Base-by-base conservation (phyloP, 2,888 invertebrate genomes). In the Cyaniris semiargus region DNA sequence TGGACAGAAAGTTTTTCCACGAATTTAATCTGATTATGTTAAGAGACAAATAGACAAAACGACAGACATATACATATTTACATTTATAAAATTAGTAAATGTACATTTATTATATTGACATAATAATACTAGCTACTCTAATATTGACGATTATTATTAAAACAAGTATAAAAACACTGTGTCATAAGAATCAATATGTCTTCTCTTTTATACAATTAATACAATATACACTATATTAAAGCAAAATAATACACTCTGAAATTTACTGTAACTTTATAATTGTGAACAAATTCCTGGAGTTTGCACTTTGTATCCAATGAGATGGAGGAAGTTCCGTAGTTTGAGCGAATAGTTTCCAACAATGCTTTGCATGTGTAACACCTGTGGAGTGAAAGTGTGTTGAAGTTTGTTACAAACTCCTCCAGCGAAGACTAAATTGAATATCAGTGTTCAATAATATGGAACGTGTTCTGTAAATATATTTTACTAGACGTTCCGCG, bases 241-340 rank as follows among this genome's bases (percentile, higher is more conserved):
- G 66, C 5, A 66, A 66, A 66, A 31, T 31, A 13, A 15, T 27
- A 31, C 4, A 66, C 27, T 10, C 23, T 15, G 23, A 27, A 66
- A 66, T 66, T 66, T 15, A 27, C 27, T 27, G 66, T 60, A 66
- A 31, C 66, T 66, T 66, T 66, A 31, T 66, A 31, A 66, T 31
- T 66, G 66, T 15, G 66, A 66, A 27, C 66, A 15, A 66, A 66
- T 66, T 66, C 66, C 66, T 18, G 27, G 18, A 66, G 66, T 66
- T 66, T 66, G 66, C 66, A 66, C 66, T 71, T 38, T 71, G 71
- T 44, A 38, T 72, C 72, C 72, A 72, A 72, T 44, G 44, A 72
- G 72, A 72, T 72, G n/a, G 44, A 44, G 72, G 44, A 72, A 72
- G 38, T 72, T 72, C 15, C 13, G 44, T 38, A 72, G 44, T 72